Evolutionary conservation across 2,113 vertebrate genomes (phyloP).

Genomic region (Pteropus alecto): DNA sequence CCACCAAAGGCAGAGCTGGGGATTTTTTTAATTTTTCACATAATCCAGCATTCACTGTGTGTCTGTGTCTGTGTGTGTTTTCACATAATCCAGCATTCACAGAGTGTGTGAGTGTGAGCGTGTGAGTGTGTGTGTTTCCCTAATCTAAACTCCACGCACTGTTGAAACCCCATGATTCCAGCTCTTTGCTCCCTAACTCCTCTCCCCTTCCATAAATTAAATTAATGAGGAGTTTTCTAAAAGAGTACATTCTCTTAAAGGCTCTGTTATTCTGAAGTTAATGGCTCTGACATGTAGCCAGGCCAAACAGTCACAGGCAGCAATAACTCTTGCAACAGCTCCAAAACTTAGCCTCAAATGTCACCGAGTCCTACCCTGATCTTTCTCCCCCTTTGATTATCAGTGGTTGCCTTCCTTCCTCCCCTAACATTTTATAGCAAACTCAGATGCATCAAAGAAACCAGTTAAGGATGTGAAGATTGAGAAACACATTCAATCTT

Average conservation of each 20-base stretch:
- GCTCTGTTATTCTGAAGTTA: slow-evolving; percentile 80
- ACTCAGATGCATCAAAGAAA: slow-evolving; percentile 59
- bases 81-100: neutral
- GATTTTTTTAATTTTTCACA: neutral
- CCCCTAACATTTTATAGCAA: slow-evolving; percentile 13
- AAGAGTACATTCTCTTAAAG: slow-evolving; percentile 73
- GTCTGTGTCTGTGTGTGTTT: neutral
- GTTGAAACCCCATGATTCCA: slow-evolving; percentile 47
- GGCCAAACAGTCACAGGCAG: slow-evolving; percentile 82
- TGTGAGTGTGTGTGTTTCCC: neutral
- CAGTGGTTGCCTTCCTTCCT: neutral
- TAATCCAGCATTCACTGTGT: slow-evolving; percentile 31
- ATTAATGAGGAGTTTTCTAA: slow-evolving; percentile 77
- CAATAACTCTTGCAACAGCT: slow-evolving; percentile 80
- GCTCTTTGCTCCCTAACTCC: slow-evolving; percentile 26
- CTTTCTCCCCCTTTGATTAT: slow-evolving; percentile 65
- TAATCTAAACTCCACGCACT: slow-evolving; percentile 6
- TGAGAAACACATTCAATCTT: slow-evolving; percentile 52
- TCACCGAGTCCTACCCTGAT: slow-evolving; percentile 61
- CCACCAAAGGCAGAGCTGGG: neutral
- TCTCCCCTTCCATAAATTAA: slow-evolving; percentile 75
- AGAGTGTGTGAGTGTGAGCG: neutral
- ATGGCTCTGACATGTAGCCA: slow-evolving; percentile 82
- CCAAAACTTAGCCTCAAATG: slow-evolving; percentile 76
- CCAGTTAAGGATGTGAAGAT: slow-evolving; percentile 53